Conservation (phyloP, 2,113 vertebrate genomes). For the Epinephelus lanceolatus region DNA sequence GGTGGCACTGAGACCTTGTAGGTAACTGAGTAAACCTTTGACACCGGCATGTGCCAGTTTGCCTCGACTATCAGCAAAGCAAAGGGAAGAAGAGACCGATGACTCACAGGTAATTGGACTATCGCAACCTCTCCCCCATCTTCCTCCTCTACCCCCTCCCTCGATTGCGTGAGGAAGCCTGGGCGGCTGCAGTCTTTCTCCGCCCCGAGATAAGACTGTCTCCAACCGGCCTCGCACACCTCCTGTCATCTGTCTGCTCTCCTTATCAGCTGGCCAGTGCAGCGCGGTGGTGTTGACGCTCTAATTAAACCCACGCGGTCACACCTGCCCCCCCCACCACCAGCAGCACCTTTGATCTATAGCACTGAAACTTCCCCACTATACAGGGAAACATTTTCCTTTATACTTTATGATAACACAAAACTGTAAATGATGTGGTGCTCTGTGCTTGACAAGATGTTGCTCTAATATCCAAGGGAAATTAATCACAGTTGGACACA, state of each 20-base stretch:
- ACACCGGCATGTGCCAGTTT: conserved; percentile 53
- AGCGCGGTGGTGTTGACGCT: conserved; percentile 73
- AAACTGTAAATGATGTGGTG: conserved; percentile 37
- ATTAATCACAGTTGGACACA: conserved; percentile 6
- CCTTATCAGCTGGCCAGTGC: conserved; percentile 80
- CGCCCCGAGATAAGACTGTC: conserved; percentile 86
- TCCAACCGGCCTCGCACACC: conserved; percentile 83
- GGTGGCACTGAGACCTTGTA: conserved; percentile 74
- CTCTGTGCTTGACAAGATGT: neutral
- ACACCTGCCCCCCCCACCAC: conserved; percentile 57
- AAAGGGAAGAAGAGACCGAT: conserved; percentile 66
- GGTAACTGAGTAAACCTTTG: conserved; percentile 55
- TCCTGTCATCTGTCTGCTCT: conserved; percentile 86
- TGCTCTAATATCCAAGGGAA: neutral
- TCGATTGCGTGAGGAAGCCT: conserved; percentile 82
- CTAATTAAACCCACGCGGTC: conserved; percentile 80
- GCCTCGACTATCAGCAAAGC: conserved; percentile 42
- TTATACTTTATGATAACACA: conserved; percentile 1
- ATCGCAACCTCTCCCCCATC: conserved; percentile 60
- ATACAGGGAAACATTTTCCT: conserved; percentile 10
- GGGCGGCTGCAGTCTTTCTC: conserved; percentile 80
- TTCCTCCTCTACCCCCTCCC: conserved; percentile 61
- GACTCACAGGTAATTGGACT: conserved; percentile 81
- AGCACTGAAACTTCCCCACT: conserved; percentile 14
- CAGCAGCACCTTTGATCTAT: conserved; percentile 40